Base-by-base conservation (phyloP, 1,140 invertebrate species). In the Fragariocoptes setiger region DNA sequence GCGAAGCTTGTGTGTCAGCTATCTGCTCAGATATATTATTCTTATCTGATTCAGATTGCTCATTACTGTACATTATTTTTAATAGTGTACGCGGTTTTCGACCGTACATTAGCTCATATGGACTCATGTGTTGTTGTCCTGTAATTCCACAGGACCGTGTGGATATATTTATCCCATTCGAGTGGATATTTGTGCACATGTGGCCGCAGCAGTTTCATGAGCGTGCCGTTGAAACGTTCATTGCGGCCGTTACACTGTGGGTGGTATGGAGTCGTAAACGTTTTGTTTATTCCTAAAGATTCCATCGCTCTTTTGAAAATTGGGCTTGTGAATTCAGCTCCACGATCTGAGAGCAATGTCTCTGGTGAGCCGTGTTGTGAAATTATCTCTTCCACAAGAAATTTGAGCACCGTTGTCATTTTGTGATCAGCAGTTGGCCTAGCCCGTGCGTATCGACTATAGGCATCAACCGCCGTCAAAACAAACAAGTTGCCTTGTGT, bases 301-400 rank as follows among this genome's bases (percentile, higher is more conserved):
- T 20, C 14, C 2, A 15, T 15, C 3, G 46, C 13, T 35, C 37
- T 35, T 17, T 41, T n/a, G 3, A 40, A 4, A 14, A 42, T 3
- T 37, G 42, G 1, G 2, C 35, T 3, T n/a, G 21, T 18, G 17
- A 46, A 43, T 3, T 43, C 17, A 2, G 14, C 5, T 14, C 41
- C 44, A 13, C 21, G 37, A 38, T 42, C 44, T 8, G 19, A 22
- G 1, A 53, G 59, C 5, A 62, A 50, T 14, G 5, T 16, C 0
- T 4, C 2, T 1, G 49, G 49, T 21, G 21, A 15, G 2, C 60
- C 58, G 44, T 54, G 61, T 8, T 53, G 42, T 1, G 36, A 19
- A 17, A 61, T 51, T 52, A 56, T 59, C 3, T 44, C 37, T 14
- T 45, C 5, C 62, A 47, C 4, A 51, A 48, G 21, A 43, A n/a